A percentile compares a stretch with the other conserved stretches of the same genome.
Conservation (phyloP, 2,113 vertebrate genomes). For the Xenopus tropicalis region DNA sequence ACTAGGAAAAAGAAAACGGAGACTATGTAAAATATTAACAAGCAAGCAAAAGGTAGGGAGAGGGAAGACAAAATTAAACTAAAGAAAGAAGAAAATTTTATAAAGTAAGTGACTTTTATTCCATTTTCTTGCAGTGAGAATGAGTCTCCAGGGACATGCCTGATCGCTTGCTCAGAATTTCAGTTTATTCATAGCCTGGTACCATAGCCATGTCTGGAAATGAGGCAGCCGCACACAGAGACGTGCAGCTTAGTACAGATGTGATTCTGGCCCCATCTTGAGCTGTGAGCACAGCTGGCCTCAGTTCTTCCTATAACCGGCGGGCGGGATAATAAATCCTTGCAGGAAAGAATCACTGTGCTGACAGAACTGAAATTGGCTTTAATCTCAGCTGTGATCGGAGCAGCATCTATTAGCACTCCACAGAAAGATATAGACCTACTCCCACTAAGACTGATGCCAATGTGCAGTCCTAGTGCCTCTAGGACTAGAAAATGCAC, state of each 20-base stretch:
- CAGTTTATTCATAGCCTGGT: conserved; percentile 25
- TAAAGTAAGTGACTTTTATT: no score
- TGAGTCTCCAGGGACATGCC: conserved; percentile 9
- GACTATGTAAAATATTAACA: no score
- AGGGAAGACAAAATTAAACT: no score
- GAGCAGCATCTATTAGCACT: conserved; percentile 23
- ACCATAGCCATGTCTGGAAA: conserved; percentile 18
- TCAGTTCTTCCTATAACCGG: conserved; percentile 22
- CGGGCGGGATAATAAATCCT: conserved; percentile 35
- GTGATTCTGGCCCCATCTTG: conserved; percentile 7
- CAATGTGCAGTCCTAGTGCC: not conserved
- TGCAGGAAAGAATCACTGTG: conserved; percentile 12
- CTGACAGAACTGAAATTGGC: conserved; percentile 38
- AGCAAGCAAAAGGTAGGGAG: no score
- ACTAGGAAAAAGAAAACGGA: no score
- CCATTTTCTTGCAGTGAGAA: not conserved
- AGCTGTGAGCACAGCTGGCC: conserved; percentile 26
- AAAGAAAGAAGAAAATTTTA: no score
- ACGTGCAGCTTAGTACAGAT: conserved; percentile 5
- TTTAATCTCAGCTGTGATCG: conserved; percentile 43
- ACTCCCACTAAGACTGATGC: not conserved
- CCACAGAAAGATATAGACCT: conserved; percentile 1
- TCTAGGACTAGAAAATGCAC: not conserved
- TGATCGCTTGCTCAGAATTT: conserved; percentile 4
- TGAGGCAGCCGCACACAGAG: conserved; percentile 20